Evolutionary conservation across 2,113 vertebrate genomes (phyloP), one percentile per base, ranked within the genome.

Genomic region (human (Homo sapiens)): DNA sequence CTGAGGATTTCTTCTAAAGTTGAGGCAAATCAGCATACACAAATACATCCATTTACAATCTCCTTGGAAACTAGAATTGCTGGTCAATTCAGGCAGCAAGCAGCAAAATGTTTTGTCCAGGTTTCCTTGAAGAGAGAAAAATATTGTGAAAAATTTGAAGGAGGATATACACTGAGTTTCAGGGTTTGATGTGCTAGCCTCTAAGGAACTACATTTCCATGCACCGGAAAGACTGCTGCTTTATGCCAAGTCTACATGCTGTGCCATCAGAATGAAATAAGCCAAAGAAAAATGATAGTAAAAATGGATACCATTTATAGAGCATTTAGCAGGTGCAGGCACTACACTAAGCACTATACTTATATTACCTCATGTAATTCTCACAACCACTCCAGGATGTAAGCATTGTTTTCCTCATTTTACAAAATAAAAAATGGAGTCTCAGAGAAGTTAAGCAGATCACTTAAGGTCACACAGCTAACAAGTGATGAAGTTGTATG

Each of bases 1-100:
- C 98, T 8, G 83, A 91, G 96, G 68, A 97, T 93, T 97, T 97
- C 95, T 97, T 92, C 85, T 97, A 93, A 91, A 96, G 92, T 87
- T 97, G 89, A 97, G 38, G 48, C 27, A 98, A 97, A 98, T 97
- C 82, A 97, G 96, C 97, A 97, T 79, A 96, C 61, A 97, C 86
- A 98, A 98, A 57, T 96, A 98, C 72, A 95, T 93, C 96, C 96
- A 96, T 95, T 97, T 97, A 86, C 48, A 73, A 97, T 98, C 76
- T 98, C 82, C 79, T 98, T 97, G 75, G 84, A 98, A 98, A 93
- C 95, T 96, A 90, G 84, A 81, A 25, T 93, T 96, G 97, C 96
- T 97, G 30, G 96, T 89, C 88, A 98, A 97, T 94, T 96, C 94
- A 96, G 94, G 73, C 86, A 84, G n/a, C 61, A 96, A 90, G 30